Base-by-base conservation (phyloP, 2,113 vertebrate genomes). In the Thryonomys swinderianus region DNA sequence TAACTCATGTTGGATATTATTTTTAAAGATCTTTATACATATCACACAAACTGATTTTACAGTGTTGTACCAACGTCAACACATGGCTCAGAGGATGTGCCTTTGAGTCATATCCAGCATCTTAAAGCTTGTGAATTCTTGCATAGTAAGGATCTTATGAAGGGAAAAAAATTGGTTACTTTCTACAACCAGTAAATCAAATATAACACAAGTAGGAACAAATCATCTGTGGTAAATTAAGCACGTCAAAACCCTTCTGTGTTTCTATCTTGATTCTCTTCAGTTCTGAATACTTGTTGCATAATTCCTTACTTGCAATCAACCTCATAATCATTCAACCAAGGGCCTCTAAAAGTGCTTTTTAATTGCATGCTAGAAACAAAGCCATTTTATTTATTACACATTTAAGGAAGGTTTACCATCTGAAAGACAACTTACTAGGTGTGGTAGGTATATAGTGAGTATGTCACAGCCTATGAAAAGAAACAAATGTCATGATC, bases 1-100 rank as follows among this genome's bases (percentile, higher is more conserved):
- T 67, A 88, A 95, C 91, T 90, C 59, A 85, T 96, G 92, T 89
- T 17, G 85, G 32, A 95, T 88, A 53, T 88, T 2, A 90, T 84
- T 88, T 73, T 91, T 32, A 76, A 71, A 48, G 10, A 80, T 51
- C 48, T 94, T 85, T 91, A 53, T 25, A 90, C 7, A 66, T 11
- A 83, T 9, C 27, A 12, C 3, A 74, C 20, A 96, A 67, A 94
- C 23, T 89, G 9, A 12, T 93, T 93, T 95, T 96, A 61, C 92
- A 79, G 18, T 45, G 34, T 80, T 94, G 62, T 1, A 84, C 17
- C 25, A 37, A 88, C 88, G 21, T 84, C 83, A 94, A 76, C 27
- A n/a, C 21, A 37, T 7, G 83, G 13, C 34, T 88, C 34, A 34
- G 34, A 85, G 34, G 88, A 82, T 67, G 5, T 48, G 69, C 2